Conservation (phyloP, 2,113 vertebrate species). For the Callospermophilus lateralis region DNA sequence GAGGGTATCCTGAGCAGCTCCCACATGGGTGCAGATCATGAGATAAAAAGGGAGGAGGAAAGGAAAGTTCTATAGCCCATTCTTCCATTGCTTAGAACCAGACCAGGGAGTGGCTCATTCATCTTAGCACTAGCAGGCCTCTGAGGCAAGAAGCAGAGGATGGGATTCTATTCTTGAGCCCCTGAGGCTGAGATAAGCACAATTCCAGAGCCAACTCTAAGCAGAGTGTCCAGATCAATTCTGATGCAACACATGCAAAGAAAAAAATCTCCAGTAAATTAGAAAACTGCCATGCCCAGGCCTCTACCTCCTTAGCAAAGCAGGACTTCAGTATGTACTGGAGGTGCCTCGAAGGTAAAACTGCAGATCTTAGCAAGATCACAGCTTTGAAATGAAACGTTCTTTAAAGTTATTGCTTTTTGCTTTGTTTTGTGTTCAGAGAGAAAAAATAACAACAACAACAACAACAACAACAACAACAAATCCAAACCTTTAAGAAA, state of each 20-base stretch:
- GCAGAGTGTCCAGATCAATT: not conserved
- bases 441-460: constrained; percentile 62
- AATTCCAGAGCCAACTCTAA: not conserved
- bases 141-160: not conserved
- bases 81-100: not conserved
- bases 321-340: not conserved
- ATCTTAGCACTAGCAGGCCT: not conserved
- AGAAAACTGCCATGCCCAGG: not conserved
- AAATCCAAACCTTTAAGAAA: constrained; percentile 84
- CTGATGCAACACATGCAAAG: not conserved
- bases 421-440: constrained; percentile 77
- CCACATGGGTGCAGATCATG: rapidly evolving
- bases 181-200: not conserved
- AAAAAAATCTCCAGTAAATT: not conserved
- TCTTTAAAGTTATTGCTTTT: constrained; percentile 77
- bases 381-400: constrained; percentile 66
- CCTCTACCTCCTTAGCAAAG: constrained; percentile 2
- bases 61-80: not conserved
- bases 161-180: not conserved
- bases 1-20: not conserved
- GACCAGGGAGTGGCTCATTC: rapidly evolving
- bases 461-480: constrained; percentile 5
- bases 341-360: constrained; percentile 68
- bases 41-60: not conserved
- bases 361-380: constrained; percentile 66